Base-by-base conservation (phyloP, 2,113 vertebrate genomes). In the Cercopithecus mona region DNA sequence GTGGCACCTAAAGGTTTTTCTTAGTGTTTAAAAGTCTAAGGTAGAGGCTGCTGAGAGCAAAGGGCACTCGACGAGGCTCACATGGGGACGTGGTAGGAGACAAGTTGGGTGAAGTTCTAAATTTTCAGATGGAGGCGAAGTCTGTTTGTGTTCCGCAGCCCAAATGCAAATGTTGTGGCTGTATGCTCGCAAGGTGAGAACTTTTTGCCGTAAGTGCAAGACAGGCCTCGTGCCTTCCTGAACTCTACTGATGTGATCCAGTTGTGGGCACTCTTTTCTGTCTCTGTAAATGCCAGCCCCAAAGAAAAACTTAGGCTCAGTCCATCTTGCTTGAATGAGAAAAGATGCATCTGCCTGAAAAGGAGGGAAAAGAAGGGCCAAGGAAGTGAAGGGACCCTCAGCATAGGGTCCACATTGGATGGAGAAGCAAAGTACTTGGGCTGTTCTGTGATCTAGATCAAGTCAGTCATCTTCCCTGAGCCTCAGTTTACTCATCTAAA, bases 181-280 rank as follows among this genome's bases (percentile, higher is more conserved):
- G 40, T 73, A 55, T 6, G 4, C 52, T 32, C 12, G 6, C 32
- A 59, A 88, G 95, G 78, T 84, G 96, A 96, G 86, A 92, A 52
- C 23, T 96, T n/a, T 79, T 82, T 90, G 32, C 80, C 23, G 0
- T 80, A 94, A 90, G 96, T 88, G 75, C 48, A 68, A 96, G 96
- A 96, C 90, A 86, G 61, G 38, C n/a, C 59, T 35, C 0, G 4
- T 61, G 87, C 50, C 80, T 84, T 79, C 25, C 66, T 32, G 40
- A 50, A 16, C 27, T 55, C 87, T 45, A 4, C 25, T 30, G 66
- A 64, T 6, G 48, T 93, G 84, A 75, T 76, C 94, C 70, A 68
- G 50, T 43, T 78, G 90, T 30, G 11, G 32, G 72, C 2, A 13
- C 79, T 78, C 66, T 68, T 80, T 76, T 82, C 50, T 50, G 70